Percentiles rank a stretch among this genome's conserved stretches.
phyloP scores from a whole-genome alignment of 2,888 invertebrate species.

The Acanthopleura granulata region DNA sequence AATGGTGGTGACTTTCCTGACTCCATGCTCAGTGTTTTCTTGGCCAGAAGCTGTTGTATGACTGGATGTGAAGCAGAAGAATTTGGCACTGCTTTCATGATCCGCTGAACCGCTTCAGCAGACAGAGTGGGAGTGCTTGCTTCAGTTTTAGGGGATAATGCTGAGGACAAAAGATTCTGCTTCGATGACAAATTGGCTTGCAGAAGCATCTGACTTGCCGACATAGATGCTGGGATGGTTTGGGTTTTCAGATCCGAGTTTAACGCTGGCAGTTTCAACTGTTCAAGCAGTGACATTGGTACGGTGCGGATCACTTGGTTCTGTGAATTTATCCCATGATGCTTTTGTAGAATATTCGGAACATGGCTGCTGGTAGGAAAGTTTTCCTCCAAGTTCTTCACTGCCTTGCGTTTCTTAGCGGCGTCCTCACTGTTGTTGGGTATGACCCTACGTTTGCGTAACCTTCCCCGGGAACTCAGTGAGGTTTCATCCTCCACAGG shows the following conservation, averaged over 20 bases:
- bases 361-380: constrained; percentile 16
- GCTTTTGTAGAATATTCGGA: constrained; percentile 29
- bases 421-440: constrained; percentile 61
- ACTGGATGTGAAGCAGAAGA: constrained; percentile 35
- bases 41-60: constrained; percentile 43
- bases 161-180: neutral
- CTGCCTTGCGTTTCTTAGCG: constrained; percentile 44
- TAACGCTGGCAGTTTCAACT: constrained; percentile 14
- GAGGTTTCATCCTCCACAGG: constrained; percentile 47
- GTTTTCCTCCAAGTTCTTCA: constrained; percentile 30
- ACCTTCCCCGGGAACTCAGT: constrained; percentile 59
- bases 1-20: neutral
- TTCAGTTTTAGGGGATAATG: neutral
- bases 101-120: neutral
- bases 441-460: constrained; percentile 59
- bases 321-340: constrained; percentile 11
- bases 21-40: neutral
- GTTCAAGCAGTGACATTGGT: neutral
- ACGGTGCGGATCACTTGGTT: constrained; percentile 3
- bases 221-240: constrained; percentile 4
- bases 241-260: constrained; percentile 11
- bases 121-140: neutral
- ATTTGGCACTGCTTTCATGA: too few species aligned
- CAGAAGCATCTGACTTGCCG: constrained; percentile 37
- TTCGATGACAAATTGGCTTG: constrained; percentile 27